Evolutionary conservation across 2,888 invertebrate species (phyloP).

Genomic region (Crematogaster levior): DNA sequence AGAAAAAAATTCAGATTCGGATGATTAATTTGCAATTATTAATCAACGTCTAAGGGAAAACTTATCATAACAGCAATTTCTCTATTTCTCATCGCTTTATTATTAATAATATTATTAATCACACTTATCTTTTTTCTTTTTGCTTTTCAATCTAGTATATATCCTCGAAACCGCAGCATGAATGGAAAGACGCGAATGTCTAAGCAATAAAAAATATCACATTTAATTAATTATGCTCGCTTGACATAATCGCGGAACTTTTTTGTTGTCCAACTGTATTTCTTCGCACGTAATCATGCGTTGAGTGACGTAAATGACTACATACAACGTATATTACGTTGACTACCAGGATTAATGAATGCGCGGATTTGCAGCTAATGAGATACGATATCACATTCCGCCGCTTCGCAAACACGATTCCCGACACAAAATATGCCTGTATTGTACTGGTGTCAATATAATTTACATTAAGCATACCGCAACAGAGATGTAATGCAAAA

Average conservation of each 20-base stretch:
- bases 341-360: conserved; percentile 35
- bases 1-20: neutral
- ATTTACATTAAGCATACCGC: neutral
- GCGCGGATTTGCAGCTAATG: conserved; percentile 40
- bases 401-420: conserved; percentile 5
- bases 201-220: conserved; percentile 15
- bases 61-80: conserved; percentile 65
- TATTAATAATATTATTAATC: too few species aligned
- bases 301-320: conserved; percentile 37
- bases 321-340: conserved; percentile 32
- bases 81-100: conserved; percentile 57
- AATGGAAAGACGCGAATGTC: conserved; percentile 16
- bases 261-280: conserved; percentile 15
- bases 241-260: conserved; percentile 11
- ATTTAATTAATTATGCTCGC: conserved; percentile 44
- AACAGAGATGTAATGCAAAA: conserved; percentile 3
- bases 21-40: conserved; percentile 64
- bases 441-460: neutral
- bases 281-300: conserved; percentile 42
- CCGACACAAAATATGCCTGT: neutral
- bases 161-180: conserved; percentile 10
- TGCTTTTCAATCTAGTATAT: conserved; percentile 17
- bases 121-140: conserved; percentile 52
- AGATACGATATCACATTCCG: conserved; percentile 27
- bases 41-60: conserved; percentile 67